Percentiles rank a stretch among this genome's conserved stretches.
Evolutionary conservation across 2,113 vertebrate species (phyloP).

Genomic region (Gnathonemus echidnorhynchus): DNA sequence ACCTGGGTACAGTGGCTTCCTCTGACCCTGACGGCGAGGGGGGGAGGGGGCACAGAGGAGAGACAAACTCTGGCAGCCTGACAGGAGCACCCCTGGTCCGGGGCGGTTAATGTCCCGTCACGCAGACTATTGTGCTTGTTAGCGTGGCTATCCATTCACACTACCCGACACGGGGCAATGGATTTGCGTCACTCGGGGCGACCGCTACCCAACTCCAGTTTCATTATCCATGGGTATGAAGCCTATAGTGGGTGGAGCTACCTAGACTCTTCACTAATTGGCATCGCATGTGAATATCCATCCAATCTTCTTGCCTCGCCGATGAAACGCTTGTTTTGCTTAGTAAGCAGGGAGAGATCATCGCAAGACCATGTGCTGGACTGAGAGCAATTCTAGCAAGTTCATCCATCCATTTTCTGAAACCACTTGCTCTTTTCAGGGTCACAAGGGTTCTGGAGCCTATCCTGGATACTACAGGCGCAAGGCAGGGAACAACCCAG

Average conservation of each 20-base stretch:
- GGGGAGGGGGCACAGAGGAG: background rate
- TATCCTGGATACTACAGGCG: background rate
- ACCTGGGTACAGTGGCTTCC: background rate
- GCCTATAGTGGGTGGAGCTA: background rate
- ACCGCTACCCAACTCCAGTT: background rate
- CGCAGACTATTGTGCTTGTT: background rate
- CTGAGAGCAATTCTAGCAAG: background rate
- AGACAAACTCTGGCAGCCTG: background rate
- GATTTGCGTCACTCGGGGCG: background rate
- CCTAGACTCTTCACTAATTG: background rate
- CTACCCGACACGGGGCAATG: background rate
- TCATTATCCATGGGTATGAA: background rate
- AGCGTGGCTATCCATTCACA: background rate
- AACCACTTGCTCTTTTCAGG: background rate
- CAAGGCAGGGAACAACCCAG: background rate
- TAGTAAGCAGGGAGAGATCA: background rate
- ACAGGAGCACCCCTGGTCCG: background rate
- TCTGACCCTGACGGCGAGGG: background rate
- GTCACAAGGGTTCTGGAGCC: background rate
- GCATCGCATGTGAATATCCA: background rate
- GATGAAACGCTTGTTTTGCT: background rate
- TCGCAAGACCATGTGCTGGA: background rate
- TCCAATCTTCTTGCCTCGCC: background rate
- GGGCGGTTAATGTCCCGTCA: background rate
- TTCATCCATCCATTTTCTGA: background rate